Evolutionary conservation across 2,113 vertebrate genomes (phyloP).

Genomic region (Cebidichthys violaceus): DNA sequence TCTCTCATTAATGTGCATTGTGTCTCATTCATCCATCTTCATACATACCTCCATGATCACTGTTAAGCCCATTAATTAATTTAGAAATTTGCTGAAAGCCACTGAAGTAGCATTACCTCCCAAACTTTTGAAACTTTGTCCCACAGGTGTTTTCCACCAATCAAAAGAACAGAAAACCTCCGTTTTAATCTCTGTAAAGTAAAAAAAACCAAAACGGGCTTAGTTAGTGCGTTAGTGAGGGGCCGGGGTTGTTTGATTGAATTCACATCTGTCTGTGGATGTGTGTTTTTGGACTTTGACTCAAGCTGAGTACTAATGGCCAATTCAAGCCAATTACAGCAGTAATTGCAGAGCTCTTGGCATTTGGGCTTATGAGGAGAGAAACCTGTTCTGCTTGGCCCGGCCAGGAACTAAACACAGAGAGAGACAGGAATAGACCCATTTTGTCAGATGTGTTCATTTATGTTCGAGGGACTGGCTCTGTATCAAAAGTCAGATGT

Average conservation of each 20-base stretch:
- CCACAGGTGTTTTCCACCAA: background rate
- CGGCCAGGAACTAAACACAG: conserved; percentile 36
- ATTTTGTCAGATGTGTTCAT: conserved; percentile 35
- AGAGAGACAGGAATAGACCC: conserved; percentile 31
- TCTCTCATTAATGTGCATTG: background rate
- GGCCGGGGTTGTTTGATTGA: conserved; percentile 23
- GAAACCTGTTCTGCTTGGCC: conserved; percentile 47
- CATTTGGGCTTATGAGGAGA: conserved; percentile 51
- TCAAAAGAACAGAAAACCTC: background rate
- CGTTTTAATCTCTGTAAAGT: background rate
- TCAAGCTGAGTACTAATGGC: conserved; percentile 55
- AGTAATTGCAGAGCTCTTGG: conserved; percentile 56
- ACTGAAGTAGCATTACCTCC: background rate
- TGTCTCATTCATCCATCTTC: conserved; percentile 3
- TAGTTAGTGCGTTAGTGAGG: conserved; percentile 13
- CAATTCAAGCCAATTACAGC: conserved; percentile 59
- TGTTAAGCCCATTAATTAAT: background rate
- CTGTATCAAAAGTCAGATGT: conserved; percentile 14
- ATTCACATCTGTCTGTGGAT: conserved; percentile 49
- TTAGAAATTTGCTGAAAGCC: background rate
- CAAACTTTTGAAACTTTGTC: background rate
- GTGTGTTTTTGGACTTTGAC: conserved; percentile 46
- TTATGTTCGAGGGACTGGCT: conserved; percentile 7
- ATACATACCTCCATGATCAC: background rate
- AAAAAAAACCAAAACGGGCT: background rate